phyloP scores from a whole-genome alignment of 2,888 invertebrate genomes.

The Stenichneumon culpator region DNA sequence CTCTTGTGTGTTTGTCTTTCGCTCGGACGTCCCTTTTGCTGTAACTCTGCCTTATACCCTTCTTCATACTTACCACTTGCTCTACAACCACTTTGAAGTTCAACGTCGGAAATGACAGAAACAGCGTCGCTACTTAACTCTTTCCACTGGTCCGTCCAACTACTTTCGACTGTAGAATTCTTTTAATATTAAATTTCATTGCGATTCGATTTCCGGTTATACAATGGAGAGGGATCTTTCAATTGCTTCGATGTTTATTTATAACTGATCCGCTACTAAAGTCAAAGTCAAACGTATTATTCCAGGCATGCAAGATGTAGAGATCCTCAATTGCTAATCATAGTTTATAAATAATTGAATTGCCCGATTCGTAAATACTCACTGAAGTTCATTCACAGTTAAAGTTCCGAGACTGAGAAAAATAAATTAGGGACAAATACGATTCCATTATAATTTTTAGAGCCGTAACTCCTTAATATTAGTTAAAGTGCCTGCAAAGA shows the following conservation, averaged over 20 bases:
- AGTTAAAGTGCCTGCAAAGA: too few relatives aligned
- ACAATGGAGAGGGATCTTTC: not conserved
- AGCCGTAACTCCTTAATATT: too few relatives aligned
- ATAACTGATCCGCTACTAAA: not conserved
- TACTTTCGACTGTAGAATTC: constrained; percentile 18
- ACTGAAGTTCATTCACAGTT: too few relatives aligned
- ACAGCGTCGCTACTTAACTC: not conserved
- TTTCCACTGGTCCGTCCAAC: constrained; percentile 1
- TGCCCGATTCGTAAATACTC: not conserved
- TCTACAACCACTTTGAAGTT: constrained; percentile 19
- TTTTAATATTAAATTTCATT: constrained; percentile 33
- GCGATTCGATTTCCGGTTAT: not conserved
- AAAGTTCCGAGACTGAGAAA: too few relatives aligned
- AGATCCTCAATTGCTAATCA: not conserved
- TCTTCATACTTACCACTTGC: constrained; percentile 41
- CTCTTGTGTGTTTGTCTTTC: constrained; percentile 47
- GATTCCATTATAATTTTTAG: too few relatives aligned
- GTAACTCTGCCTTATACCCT: not conserved
- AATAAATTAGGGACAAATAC: too few relatives aligned
- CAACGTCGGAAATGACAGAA: not conserved
- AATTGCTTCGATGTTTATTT: not conserved
- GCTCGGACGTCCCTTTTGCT: constrained; percentile 33
- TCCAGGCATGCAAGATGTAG: not conserved
- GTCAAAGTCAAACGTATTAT: not conserved
- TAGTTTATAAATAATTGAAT: not conserved